These are phyloP conservation scores for Thripadectes ignobilis DNA, from an alignment of 2,797 vertebrate species.

Conservation along the genomic window DNA sequence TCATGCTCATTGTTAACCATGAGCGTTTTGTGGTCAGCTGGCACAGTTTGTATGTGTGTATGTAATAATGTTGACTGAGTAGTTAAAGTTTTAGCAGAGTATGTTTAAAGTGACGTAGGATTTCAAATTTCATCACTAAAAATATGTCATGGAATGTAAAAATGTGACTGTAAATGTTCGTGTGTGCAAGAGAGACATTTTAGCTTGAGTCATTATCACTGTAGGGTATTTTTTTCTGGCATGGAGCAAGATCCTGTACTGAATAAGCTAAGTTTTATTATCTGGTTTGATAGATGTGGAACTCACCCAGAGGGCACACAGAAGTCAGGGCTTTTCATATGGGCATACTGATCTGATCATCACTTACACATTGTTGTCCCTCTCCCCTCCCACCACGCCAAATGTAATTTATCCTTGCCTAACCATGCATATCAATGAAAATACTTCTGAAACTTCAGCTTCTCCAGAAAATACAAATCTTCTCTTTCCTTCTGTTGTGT, in stretches of 20 bases:
- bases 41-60: neutral
- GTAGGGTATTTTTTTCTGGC: neutral
- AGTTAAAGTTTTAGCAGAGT: neutral
- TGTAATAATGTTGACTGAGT: neutral
- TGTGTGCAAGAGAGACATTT: neutral
- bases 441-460: neutral
- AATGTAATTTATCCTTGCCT: neutral
- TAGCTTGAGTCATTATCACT: neutral
- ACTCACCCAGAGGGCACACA: neutral
- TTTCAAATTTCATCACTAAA: neutral
- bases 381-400: neutral
- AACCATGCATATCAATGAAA: neutral
- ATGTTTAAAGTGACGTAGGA: neutral
- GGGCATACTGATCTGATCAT: neutral
- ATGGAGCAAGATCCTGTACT: neutral
- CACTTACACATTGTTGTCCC: neutral
- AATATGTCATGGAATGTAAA: neutral
- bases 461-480: neutral
- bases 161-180: neutral
- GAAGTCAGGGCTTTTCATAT: neutral
- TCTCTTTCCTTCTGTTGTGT: neutral
- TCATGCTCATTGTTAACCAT: neutral
- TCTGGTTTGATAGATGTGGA: neutral
- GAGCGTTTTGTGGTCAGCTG: neutral
- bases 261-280: neutral